Base-by-base conservation (phyloP, 1,140 invertebrate genomes). In the Euura lappo region DNA sequence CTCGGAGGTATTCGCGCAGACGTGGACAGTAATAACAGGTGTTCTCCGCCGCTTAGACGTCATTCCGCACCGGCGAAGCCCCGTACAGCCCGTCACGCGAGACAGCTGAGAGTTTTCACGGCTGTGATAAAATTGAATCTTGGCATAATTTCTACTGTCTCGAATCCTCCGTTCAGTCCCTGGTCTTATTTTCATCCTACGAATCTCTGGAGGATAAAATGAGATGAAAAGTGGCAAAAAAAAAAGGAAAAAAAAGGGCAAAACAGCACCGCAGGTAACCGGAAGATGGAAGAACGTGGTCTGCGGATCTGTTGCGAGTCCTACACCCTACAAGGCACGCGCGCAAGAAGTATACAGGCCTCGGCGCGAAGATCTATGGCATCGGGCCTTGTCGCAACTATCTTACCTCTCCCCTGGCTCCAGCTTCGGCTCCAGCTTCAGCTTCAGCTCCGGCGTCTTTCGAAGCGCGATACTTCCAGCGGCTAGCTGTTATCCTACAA, bases 321-420 rank as follows among this genome's bases (percentile, higher is more conserved):
- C 51, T 8, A 60, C 51, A 60, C 51, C 51, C 51, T 60, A 60
- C 51, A 60, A 60, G 51, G 51, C 51, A 60, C 51, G 51, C 51
- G 51, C 51, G 51, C 51, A 60, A 60, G 51, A 60, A 60, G 8
- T 60, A 60, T 8, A 60, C 10, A 60, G 51, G 51, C 51, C 51
- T 8, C 10, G 8, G 51, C 51, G 51, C 51, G 51, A 60, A 60
- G 51, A 60, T 60, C 51, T 60, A 60, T 60, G 51, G 51, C 51
- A 8, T 60, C 8, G 0, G 13, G 5, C 8, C 51, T 60, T 60
- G 51, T 60, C 51, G 51, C 51, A 60, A n/a, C 51, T 60, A 60
- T 60, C 51, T 60, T n/a, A n/a, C 51, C 51, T 8, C 10, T 11
- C 8, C 51, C 51, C 6, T 6, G 11, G 11, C 47, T 11, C 28